Evolutionary conservation across 1,140 invertebrate genomes (phyloP).

Genomic region (Drosophila pectinifera): DNA sequence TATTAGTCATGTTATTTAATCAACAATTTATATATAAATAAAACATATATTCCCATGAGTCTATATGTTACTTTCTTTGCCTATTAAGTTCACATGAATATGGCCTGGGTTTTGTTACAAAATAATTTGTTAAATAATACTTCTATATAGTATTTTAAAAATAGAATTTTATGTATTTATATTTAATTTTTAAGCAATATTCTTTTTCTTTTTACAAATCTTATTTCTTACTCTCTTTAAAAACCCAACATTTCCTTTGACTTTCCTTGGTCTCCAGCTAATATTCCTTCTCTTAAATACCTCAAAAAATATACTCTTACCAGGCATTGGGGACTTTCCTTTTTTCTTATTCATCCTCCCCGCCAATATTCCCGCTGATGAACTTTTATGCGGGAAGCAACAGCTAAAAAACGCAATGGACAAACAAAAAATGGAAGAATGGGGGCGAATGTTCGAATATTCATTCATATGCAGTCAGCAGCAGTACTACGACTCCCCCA

Average conservation of each 20-base stretch:
- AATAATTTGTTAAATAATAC: no score
- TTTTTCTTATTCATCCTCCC: constrained; percentile 53
- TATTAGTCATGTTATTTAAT: no score
- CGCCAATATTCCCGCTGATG: constrained; percentile 77
- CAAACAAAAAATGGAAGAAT: constrained; percentile 40
- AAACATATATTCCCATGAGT: no score
- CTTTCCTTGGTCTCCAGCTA: not conserved
- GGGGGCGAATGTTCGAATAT: constrained; percentile 72
- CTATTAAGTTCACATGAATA: no score
- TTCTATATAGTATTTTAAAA: no score
- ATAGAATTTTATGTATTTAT: no score
- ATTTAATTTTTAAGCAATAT: no score
- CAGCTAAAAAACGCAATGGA: constrained; percentile 27
- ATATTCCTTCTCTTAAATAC: constrained; percentile 3
- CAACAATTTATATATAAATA: no score
- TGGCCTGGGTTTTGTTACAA: no score
- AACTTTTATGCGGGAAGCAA: constrained; percentile 70
- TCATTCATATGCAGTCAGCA: constrained; percentile 80
- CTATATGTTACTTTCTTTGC: not conserved
- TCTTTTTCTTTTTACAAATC: no score
- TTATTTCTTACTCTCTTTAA: no score
- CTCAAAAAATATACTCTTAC: constrained; percentile 33
- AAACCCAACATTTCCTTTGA: no score
- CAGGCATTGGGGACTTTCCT: constrained; percentile 60
- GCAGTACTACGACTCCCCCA: constrained; percentile 41